Evolutionary conservation across 2,113 vertebrate genomes (phyloP), one percentile per base, ranked within the genome.

Genomic region (Greenwoodochromis staneri): DNA sequence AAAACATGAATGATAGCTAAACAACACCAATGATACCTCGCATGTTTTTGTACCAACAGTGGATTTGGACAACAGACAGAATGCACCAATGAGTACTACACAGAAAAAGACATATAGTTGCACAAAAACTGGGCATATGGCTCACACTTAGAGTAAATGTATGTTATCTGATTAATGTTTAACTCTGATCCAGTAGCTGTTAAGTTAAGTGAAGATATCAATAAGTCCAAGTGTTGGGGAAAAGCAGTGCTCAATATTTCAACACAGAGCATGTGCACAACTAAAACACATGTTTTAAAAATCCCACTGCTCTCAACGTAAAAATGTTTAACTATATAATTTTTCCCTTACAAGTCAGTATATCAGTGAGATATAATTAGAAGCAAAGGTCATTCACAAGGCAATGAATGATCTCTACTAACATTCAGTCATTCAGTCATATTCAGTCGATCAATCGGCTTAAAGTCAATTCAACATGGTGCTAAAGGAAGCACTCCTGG

Each of bases 321-420:
- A 24, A 31, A 81, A 82, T 13, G 5, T 42, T 27, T 76, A 47
- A 47, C 69, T 47, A 76, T 45, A 10, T 29, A 19, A 29, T 12
- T 29, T 76, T 80, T 7, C 19, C 6, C 14, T 53, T 12, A 78
- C 14, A 51, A 42, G 69, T 29, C 3, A 82, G 57, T 83, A 24
- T 73, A 91, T 92, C 83, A 66, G 93, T 88, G 80, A 59, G 16
- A 61, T 80, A 71, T 69, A 85, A 94, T 91, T 24, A 86, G 78
- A 16, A 80, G 63, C 59, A 87, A 82, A 84, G 16, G 42, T 49
- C 42, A 76, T 49, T 47, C 42, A 9, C 69, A 17, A 17, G 71
- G 66, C 83, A 85, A 87, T 89, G 83, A 90, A 88, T 71, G 19
- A 61, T 55, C 76, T 76, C 27, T 53, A 27, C 8, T 51, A 53